These are phyloP conservation scores for Sipha flava DNA, from an alignment of 1,140 invertebrate species.

Conservation along the genomic window DNA sequence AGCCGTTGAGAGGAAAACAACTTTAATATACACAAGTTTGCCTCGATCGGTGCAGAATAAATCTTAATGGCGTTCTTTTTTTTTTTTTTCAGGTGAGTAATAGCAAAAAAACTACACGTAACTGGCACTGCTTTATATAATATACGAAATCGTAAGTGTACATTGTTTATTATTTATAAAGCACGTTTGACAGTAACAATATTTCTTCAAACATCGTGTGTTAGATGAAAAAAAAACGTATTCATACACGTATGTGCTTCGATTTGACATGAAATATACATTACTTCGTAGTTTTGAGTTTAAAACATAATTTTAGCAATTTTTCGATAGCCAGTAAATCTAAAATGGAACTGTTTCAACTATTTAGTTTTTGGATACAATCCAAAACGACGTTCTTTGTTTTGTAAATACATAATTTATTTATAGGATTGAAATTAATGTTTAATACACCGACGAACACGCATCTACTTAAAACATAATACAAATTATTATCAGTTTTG, in stretches of 20 bases:
- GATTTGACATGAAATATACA: not conserved
- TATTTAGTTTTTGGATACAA: not conserved
- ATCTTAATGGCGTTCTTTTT: not conserved
- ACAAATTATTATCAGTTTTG: too few species aligned
- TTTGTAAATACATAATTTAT: not conserved
- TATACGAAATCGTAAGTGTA: not conserved
- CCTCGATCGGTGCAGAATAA: not conserved
- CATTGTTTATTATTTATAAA: not conserved
- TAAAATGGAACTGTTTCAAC: not conserved
- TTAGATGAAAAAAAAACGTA: too few species aligned
- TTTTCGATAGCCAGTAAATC: not conserved
- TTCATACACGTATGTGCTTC: too few species aligned
- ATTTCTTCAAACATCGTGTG: too few species aligned
- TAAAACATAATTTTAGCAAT: not conserved
- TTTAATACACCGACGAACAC: too few species aligned
- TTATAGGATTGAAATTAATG: not conserved
- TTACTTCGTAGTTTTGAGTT: not conserved
- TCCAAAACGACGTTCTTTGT: not conserved
- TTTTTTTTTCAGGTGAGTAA: not conserved
- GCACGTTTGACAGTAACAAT: too few species aligned
- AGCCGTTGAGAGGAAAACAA: not conserved
- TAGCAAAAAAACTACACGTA: not conserved
- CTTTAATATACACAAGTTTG: not conserved
- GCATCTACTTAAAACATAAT: too few species aligned
- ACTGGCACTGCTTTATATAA: not conserved